Percentiles rank a stretch among this genome's conserved stretches.
Conservation (phyloP, 2,797 vertebrate genomes). For the Rhabdophis nuchalis region DNA sequence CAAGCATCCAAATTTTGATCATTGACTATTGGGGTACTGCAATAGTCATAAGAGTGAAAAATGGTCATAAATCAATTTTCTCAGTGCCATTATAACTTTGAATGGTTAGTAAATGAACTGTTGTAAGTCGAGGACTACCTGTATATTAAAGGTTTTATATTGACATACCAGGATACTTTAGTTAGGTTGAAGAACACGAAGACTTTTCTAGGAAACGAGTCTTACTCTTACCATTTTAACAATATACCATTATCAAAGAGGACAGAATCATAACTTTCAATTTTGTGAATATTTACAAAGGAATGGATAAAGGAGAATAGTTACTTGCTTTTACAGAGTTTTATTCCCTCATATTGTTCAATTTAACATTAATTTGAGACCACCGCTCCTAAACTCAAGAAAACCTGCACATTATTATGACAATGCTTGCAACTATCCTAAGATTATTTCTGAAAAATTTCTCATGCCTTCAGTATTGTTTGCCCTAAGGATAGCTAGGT, state of each 20-base stretch:
- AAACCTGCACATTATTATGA: background rate
- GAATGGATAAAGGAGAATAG: background rate
- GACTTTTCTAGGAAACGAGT: background rate
- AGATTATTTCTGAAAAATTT: background rate
- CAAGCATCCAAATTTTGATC: background rate
- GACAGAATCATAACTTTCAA: background rate
- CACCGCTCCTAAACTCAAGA: background rate
- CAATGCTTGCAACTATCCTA: background rate
- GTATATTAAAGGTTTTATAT: background rate
- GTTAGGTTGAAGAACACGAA: background rate
- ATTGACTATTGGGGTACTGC: background rate
- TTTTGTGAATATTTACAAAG: background rate
- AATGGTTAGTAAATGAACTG: background rate
- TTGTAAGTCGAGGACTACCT: background rate
- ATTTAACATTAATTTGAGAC: background rate
- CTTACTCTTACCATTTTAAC: background rate
- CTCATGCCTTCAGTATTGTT: background rate
- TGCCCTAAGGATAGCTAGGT: background rate
- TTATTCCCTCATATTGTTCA: background rate
- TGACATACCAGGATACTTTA: background rate
- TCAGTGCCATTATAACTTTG: background rate
- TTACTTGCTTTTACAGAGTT: background rate
- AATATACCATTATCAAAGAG: background rate
- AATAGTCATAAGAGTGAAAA: background rate
- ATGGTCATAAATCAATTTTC: background rate